These are phyloP conservation scores for Lordiphosa mommai DNA, from an alignment of 1,140 invertebrate species.

Conservation along the genomic window DNA sequence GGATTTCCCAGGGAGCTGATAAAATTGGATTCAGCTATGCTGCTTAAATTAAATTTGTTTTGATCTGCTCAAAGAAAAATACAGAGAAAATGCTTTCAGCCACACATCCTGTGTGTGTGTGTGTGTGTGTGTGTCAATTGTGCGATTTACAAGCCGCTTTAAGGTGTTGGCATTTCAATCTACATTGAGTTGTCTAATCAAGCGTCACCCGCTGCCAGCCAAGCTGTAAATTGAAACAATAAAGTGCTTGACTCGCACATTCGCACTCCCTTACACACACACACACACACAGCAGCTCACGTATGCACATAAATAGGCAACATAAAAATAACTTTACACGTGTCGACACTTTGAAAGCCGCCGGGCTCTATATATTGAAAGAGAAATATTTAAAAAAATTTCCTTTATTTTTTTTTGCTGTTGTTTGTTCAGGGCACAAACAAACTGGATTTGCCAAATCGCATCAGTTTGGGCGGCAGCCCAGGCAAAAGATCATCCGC, in stretches of 20 bases:
- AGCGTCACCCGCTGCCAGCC: conserved; percentile 59
- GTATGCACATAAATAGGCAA: conserved; percentile 71
- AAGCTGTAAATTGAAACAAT: conserved; percentile 74
- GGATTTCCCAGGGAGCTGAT: no score
- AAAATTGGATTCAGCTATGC: no score
- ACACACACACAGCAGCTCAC: conserved; percentile 34
- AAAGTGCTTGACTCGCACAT: conserved; percentile 67
- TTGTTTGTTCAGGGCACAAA: conserved; percentile 61
- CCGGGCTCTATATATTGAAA: conserved; percentile 32
- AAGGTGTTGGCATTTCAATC: conserved; percentile 73
- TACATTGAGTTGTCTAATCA: conserved; percentile 76
- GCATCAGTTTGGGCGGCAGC: conserved; percentile 44
- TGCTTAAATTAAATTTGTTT: no score
- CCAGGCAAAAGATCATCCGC: conserved; percentile 12
- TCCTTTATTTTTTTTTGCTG: conserved; percentile 25
- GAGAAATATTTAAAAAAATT: conserved; percentile 68
- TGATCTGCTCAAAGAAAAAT: no score
- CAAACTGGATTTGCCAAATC: conserved; percentile 73
- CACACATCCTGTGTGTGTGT: background rate
- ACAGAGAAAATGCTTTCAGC: background rate
- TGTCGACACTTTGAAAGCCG: conserved; percentile 69
- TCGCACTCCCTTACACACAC: conserved; percentile 11
- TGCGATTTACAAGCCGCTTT: conserved; percentile 63
- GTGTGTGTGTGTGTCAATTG: conserved; percentile 23
- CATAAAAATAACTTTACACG: conserved; percentile 78